phyloP scores from a whole-genome alignment of 2,888 invertebrate genomes.

The Allacma fusca region DNA sequence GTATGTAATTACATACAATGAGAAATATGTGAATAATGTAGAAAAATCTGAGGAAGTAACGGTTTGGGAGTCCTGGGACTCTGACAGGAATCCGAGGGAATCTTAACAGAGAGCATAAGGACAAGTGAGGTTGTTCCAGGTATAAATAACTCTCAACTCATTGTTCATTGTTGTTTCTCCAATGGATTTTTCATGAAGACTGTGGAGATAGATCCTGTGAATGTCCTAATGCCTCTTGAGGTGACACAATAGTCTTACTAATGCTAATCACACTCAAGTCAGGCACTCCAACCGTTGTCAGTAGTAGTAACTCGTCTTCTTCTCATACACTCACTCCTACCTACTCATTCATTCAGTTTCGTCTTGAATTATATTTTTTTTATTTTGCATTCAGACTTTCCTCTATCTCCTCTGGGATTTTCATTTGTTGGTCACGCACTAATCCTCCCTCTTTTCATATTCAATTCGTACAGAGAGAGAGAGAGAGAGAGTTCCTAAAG shows the following conservation, averaged over 20 bases:
- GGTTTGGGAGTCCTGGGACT: no score
- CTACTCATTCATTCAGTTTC: conserved; percentile 14
- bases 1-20: no score
- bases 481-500: neutral
- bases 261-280: conserved; percentile 1
- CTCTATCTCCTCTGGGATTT: conserved; percentile 26
- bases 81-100: no score
- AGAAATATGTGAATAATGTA: no score
- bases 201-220: no score
- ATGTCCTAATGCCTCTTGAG: conserved; percentile 6
- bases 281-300: neutral
- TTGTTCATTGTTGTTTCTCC: neutral
- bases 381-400: neutral
- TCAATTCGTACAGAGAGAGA: neutral
- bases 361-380: neutral
- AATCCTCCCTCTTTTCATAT: conserved; percentile 26
- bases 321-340: neutral
- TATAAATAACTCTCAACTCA: conserved; percentile 10
- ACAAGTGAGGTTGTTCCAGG: no score
- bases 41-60: no score
- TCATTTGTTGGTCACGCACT: conserved; percentile 38
- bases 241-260: conserved; percentile 24
- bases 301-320: neutral
- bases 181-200: no score
- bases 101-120: no score